A percentile compares a stretch with the other conserved stretches of the same genome.
Evolutionary conservation across 1,140 invertebrate genomes (phyloP).

Genomic region (Ditylenchus dipsaci): DNA sequence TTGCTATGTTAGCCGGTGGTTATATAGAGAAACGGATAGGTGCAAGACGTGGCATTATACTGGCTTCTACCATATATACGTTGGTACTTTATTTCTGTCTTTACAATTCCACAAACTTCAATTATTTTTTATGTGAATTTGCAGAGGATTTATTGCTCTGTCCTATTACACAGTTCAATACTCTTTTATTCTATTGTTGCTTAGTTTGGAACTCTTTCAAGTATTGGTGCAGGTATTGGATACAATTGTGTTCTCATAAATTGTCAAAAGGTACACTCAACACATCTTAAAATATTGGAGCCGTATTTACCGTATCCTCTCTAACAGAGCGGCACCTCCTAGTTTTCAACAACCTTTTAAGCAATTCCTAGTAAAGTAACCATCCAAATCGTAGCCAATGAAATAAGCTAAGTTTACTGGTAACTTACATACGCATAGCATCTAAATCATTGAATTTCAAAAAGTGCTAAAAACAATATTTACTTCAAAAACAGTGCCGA

Average conservation of each 20-base stretch:
- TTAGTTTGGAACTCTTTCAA: constrained; percentile 36
- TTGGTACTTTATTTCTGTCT: constrained; percentile 3
- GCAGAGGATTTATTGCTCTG: constrained; percentile 22
- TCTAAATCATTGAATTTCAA: no score
- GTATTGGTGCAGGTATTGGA: constrained; percentile 37
- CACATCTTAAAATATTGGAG: no score
- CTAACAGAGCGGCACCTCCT: no score
- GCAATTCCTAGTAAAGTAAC: no score
- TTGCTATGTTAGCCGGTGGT: constrained; percentile 39
- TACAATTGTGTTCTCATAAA: constrained; percentile 44
- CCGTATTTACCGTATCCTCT: no score
- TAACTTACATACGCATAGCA: no score
- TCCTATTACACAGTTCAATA: constrained; percentile 44
- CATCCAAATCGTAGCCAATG: no score
- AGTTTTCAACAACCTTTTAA: no score
- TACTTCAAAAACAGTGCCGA: no score
- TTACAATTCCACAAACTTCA: constrained; percentile 17
- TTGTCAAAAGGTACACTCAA: constrained; percentile 31
- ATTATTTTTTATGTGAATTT: constrained; percentile 2
- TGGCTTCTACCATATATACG: constrained; percentile 34
- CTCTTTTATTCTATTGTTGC: constrained; percentile 32
- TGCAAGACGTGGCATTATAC: constrained; percentile 31
- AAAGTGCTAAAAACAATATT: no score
- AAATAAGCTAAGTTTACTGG: no score
- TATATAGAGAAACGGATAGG: constrained; percentile 35